Conservation (phyloP, 2,888 invertebrate species). For the Sthenelais limicola region DNA sequence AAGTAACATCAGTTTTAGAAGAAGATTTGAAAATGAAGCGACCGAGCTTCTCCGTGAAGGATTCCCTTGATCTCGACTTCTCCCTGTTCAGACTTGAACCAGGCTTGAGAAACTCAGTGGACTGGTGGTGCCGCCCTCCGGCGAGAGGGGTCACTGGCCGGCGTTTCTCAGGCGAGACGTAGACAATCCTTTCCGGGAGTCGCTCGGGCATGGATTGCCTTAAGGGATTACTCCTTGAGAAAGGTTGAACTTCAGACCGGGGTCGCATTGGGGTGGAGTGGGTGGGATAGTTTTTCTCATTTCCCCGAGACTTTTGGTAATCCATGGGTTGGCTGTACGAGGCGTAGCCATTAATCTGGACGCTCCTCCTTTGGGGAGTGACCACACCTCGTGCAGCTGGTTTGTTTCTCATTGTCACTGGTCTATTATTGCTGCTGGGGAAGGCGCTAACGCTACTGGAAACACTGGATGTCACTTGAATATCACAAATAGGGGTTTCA, state of each 20-base stretch:
- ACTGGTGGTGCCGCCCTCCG: neutral
- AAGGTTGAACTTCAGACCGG: slow-evolving; percentile 5
- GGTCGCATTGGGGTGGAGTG: slow-evolving; percentile 14
- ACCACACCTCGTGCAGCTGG: slow-evolving; percentile 25
- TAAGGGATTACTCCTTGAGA: slow-evolving; percentile 18
- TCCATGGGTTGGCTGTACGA: neutral
- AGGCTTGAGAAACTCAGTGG: slow-evolving; percentile 14
- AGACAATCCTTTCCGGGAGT: slow-evolving; percentile 34
- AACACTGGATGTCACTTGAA: neutral
- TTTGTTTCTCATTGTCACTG: neutral
- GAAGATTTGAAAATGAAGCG: slow-evolving; percentile 19
- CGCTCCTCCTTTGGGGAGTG: slow-evolving; percentile 5
- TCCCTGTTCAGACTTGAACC: slow-evolving; percentile 1
- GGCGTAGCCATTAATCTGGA: neutral
- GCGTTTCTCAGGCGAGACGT: slow-evolving; percentile 39
- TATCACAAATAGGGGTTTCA: too few species aligned
- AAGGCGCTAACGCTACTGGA: neutral
- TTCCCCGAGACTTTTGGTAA: neutral
- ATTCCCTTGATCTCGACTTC: slow-evolving; percentile 30
- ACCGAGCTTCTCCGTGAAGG: slow-evolving; percentile 21
- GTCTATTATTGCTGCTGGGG: neutral
- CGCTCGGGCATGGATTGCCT: slow-evolving; percentile 40
- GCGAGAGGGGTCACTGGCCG: neutral
- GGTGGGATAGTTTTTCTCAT: too few species aligned
- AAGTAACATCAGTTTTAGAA: neutral